These are phyloP conservation scores for Aphrocallistes beatrix DNA, from an alignment of 37 sponge, comb jelly and placozoan genomes.

Conservation along the genomic window DNA sequence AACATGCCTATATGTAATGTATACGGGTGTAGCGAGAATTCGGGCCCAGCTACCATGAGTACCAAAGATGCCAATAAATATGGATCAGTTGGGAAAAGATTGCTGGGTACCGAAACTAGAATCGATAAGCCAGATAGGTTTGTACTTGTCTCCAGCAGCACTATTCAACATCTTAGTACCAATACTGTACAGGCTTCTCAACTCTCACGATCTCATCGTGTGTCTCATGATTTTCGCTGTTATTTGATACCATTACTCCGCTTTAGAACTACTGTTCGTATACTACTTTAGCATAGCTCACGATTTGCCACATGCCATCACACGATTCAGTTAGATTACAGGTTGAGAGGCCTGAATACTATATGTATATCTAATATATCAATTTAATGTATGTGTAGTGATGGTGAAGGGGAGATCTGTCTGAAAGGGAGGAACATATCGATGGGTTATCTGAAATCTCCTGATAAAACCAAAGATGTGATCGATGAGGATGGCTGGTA, in stretches of 20 bases:
- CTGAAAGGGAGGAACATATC: slow-evolving; percentile 78
- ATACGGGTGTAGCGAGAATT: slow-evolving; percentile 84
- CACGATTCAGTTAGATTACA: too few species aligned
- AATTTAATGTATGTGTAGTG: not conserved
- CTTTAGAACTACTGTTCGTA: too few species aligned
- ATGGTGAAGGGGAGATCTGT: slow-evolving; percentile 61
- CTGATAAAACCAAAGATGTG: slow-evolving; percentile 63
- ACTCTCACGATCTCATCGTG: not conserved
- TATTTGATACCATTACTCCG: too few species aligned
- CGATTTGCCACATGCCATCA: too few species aligned
- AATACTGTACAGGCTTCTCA: not conserved
- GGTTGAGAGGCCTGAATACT: too few species aligned
- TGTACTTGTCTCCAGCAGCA: not conserved
- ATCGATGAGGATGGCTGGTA: slow-evolving; percentile 98
- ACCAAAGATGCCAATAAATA: slow-evolving; percentile 44
- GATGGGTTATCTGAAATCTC: slow-evolving; percentile 88
- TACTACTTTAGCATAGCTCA: too few species aligned
- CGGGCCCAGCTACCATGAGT: slow-evolving; percentile 80
- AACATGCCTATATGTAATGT: slow-evolving; percentile 76
- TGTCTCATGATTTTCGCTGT: too few species aligned
- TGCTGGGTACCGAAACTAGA: slow-evolving; percentile 72
- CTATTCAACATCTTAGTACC: not conserved
- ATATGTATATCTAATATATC: too few species aligned
- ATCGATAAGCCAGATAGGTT: slow-evolving; percentile 62
- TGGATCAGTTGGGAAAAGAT: slow-evolving; percentile 54